A percentile compares a stretch with the other conserved stretches of the same genome.
These are phyloP conservation scores for Scrobipalpa costella DNA, from an alignment of 2,888 invertebrate species.

Conservation along the genomic window DNA sequence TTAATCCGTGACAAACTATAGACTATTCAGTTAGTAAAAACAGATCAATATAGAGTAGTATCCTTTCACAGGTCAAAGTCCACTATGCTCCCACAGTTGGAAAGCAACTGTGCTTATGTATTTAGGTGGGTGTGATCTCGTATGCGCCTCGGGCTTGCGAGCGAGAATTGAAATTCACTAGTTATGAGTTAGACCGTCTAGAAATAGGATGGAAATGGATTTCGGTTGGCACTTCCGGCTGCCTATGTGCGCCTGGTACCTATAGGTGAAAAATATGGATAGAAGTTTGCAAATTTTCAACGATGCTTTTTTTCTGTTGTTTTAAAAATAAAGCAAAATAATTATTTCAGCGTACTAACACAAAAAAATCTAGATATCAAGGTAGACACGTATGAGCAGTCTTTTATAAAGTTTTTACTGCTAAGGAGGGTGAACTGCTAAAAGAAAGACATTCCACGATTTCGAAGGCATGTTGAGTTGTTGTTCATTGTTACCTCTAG, in stretches of 20 bases:
- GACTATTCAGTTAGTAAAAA: too few species aligned
- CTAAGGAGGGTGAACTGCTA: too few species aligned
- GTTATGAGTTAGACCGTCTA: slow-evolving; percentile 36
- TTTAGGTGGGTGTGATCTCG: slow-evolving; percentile 28
- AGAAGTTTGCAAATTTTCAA: neutral
- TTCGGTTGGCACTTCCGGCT: slow-evolving; percentile 21
- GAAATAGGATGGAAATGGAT: slow-evolving; percentile 27
- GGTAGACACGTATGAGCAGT: too few species aligned
- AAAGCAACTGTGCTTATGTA: slow-evolving; percentile 23
- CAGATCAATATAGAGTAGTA: neutral
- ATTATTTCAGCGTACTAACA: too few species aligned
- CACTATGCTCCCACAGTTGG: neutral
- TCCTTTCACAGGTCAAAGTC: neutral
- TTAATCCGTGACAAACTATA: too few species aligned
- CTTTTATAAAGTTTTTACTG: too few species aligned
- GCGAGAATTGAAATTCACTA: slow-evolving; percentile 40
- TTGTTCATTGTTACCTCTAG: too few species aligned
- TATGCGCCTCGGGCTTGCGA: slow-evolving; percentile 27
- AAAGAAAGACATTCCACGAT: too few species aligned
- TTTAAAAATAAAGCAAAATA: too few species aligned
- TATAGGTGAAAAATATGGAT: neutral
- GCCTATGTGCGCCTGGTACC: slow-evolving; percentile 1
- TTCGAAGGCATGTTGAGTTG: too few species aligned
- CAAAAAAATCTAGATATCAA: too few species aligned
- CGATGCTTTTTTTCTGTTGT: neutral